These are phyloP conservation scores for Diuraphis noxia DNA, from an alignment of 1,140 invertebrate species.

Conservation along the genomic window DNA sequence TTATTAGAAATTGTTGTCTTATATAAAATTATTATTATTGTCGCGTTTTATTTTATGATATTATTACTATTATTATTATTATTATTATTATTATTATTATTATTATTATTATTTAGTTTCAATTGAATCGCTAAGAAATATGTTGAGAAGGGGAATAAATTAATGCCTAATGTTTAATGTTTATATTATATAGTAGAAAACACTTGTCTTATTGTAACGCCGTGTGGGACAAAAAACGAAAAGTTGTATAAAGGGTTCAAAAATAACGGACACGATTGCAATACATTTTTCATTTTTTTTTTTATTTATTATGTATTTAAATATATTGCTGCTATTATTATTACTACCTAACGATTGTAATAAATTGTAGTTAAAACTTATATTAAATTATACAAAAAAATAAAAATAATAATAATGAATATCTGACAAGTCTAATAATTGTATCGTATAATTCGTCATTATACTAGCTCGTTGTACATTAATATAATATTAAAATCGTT, in stretches of 20 bases:
- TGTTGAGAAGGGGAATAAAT: background rate
- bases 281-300: constrained; percentile 28
- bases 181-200: constrained; percentile 36
- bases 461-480: too few relatives aligned
- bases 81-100: constrained; percentile 26
- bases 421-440: background rate
- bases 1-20: constrained; percentile 43
- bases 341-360: constrained; percentile 43
- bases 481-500: too few relatives aligned
- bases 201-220: constrained; percentile 13
- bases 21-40: constrained; percentile 40
- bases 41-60: constrained; percentile 33
- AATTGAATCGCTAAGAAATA: constrained; percentile 8
- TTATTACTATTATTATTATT: constrained; percentile 35
- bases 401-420: background rate
- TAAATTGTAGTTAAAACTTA: constrained; percentile 50
- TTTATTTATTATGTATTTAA: constrained; percentile 36
- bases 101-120: constrained; percentile 45
- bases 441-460: background rate
- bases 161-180: constrained; percentile 14
- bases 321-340: constrained; percentile 47
- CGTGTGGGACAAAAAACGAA: background rate
- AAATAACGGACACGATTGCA: constrained; percentile 43
- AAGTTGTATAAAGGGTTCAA: background rate
- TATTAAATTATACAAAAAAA: constrained; percentile 33